Conservation (phyloP, 2,113 vertebrate species). For the Tringa solitaria region DNA sequence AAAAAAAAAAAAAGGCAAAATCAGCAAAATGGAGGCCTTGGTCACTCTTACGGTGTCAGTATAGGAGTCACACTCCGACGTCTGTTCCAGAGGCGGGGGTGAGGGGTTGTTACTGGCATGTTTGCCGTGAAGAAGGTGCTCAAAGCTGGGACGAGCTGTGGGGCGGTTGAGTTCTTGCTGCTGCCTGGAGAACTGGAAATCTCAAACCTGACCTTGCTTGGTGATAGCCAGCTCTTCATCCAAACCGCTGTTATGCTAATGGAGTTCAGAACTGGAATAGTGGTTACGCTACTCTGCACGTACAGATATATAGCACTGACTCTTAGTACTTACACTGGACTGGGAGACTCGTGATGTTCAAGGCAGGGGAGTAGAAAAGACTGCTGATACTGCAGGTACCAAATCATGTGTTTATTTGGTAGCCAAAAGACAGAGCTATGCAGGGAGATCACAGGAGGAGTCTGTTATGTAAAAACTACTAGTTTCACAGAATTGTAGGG, state of each 20-base stretch:
- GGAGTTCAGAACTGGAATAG: not conserved
- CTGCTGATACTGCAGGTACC: not conserved
- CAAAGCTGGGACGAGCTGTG: rapidly evolving
- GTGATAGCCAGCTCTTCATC: rapidly evolving
- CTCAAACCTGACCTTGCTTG: rapidly evolving
- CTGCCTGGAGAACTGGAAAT: not conserved
- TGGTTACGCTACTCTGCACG: rapidly evolving
- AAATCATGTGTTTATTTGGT: rapidly evolving
- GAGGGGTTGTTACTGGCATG: too few species aligned
- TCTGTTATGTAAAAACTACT: not conserved
- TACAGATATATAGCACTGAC: not conserved
- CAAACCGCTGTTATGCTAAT: rapidly evolving
- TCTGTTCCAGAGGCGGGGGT: not conserved
- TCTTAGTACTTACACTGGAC: not conserved
- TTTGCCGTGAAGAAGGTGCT: too few species aligned
- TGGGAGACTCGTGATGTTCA: rapidly evolving
- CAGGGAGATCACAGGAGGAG: not conserved
- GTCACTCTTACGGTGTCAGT: rapidly evolving
- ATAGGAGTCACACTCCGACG: rapidly evolving
- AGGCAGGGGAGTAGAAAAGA: not conserved
- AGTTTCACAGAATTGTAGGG: too few species aligned
- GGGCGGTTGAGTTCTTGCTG: not conserved
- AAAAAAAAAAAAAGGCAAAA: not conserved
- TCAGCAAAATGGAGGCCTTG: not conserved
- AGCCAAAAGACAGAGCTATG: not conserved